Conservation (phyloP, 2,113 vertebrate species). For the Nicator chloris region DNA sequence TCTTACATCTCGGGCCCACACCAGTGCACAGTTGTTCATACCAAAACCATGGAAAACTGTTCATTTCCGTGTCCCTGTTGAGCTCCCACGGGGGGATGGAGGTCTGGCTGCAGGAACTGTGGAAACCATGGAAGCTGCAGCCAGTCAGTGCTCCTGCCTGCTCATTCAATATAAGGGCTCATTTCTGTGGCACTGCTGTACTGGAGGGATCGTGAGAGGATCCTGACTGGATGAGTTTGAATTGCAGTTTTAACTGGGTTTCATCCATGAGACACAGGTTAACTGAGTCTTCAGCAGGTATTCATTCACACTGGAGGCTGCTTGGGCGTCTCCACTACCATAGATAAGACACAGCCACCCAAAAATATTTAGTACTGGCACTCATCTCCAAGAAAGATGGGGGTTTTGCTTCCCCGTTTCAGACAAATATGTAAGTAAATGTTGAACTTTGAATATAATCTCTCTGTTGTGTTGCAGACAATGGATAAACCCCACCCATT, state of each 20-base stretch:
- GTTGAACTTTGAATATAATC: background rate
- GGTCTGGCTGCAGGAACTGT: background rate
- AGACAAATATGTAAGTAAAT: background rate
- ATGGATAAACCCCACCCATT: background rate
- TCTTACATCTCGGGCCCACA: background rate
- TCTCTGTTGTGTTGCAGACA: background rate
- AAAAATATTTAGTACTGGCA: background rate
- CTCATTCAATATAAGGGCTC: background rate
- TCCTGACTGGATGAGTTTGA: background rate
- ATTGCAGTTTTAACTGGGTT: background rate
- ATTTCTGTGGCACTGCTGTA: background rate
- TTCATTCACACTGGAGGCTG: background rate
- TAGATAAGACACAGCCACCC: background rate
- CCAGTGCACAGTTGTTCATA: background rate
- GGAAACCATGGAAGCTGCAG: background rate
- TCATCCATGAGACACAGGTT: background rate
- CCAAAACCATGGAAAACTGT: background rate
- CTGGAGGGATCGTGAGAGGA: background rate
- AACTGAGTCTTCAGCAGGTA: background rate
- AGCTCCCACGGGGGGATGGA: background rate
- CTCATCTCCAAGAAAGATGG: background rate
- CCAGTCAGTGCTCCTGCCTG: background rate
- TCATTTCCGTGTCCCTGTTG: background rate
- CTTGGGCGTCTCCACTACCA: background rate
- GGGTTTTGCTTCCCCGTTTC: background rate